These are phyloP conservation scores for Montipora foliosa DNA, from an alignment of 64 coral and sea anemone genomes.

Conservation along the genomic window DNA sequence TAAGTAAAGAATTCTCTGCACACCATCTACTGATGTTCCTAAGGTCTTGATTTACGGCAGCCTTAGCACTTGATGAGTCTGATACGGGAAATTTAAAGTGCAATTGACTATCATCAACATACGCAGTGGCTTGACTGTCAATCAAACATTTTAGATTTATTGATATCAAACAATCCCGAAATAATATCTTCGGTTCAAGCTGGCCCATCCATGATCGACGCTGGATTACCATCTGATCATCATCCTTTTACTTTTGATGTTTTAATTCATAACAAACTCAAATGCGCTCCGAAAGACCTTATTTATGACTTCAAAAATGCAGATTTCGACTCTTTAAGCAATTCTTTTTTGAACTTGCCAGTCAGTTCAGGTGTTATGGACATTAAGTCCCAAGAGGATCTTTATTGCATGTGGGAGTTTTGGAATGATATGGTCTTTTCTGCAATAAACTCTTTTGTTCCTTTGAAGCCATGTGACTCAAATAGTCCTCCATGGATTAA, in stretches of 20 bases:
- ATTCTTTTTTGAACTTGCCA: not conserved
- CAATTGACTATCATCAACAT: too few relatives aligned
- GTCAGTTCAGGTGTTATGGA: not conserved
- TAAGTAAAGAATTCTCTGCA: too few relatives aligned
- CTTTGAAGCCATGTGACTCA: not conserved
- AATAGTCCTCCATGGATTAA: constrained; percentile 5
- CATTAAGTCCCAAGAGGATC: not conserved
- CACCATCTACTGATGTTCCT: too few relatives aligned
- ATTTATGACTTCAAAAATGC: not conserved
- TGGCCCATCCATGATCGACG: constrained; percentile 19
- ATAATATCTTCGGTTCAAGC: constrained; percentile 8
- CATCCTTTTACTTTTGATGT: constrained; percentile 9
- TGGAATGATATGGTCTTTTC: constrained; percentile 21
- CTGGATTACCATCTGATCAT: constrained; percentile 32
- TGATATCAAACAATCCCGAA: constrained; percentile 28
- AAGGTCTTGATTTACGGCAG: too few relatives aligned
- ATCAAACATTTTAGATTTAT: constrained; percentile 34
- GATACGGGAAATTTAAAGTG: too few relatives aligned
- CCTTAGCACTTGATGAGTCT: too few relatives aligned
- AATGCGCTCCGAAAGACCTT: not conserved
- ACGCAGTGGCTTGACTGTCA: too few relatives aligned
- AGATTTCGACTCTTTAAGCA: not conserved
- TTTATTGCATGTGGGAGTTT: not conserved
- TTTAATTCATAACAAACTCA: not conserved
- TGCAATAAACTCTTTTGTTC: not conserved